Base-by-base conservation (phyloP, 2,888 invertebrate genomes). In the Brachyopa scutellaris region DNA sequence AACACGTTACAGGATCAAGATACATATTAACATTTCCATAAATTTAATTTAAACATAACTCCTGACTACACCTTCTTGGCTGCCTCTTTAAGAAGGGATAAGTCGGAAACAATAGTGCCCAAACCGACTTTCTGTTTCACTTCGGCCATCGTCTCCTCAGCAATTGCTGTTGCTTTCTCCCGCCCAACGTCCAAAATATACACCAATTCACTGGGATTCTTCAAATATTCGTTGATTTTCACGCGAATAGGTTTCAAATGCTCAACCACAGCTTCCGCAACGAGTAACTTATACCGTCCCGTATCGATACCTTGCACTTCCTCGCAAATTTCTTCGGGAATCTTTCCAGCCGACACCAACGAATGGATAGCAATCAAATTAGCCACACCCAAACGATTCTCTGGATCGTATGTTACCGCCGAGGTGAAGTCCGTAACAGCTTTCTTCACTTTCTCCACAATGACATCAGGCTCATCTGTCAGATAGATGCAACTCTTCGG, bases 381-480 rank as follows among this genome's bases (percentile, higher is more conserved):
- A 53, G 97, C 92, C 11, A 99, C 95, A 19, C 97, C 99, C 0
- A 97, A 95, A 82, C 99, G 92, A 4, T 89, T 88, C 62, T 92
- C 93, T 0, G 95, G 95, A 84, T 97, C 95, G 90, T 93, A 99
- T 8, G 95, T 94, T 7, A 99, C 93, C 91, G 93, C 93, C 0
- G 97, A 95, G 0, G 93, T 95, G 86, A 93, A 96, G 90, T 99
- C 99, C 0, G 98, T 98, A 3, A 98, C 92, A 0, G 99, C 95
- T 91, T 97, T 97, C 87, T 95, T 95, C 11, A 98, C 90, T 89
- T 96, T 97, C 38, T 92, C 92, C 0, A 91, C 85, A 61, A 97
- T 93, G 9, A 91, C 90, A 40, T 95, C 95, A 0, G 95, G 93
- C 6, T 92, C 88, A 88, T 99, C 99, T 2, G 92, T 93, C 29